A percentile compares a stretch with the other conserved stretches of the same genome.
These are phyloP conservation scores for Cydia pomonella DNA, from an alignment of 1,140 invertebrate genomes.

Conservation along the genomic window DNA sequence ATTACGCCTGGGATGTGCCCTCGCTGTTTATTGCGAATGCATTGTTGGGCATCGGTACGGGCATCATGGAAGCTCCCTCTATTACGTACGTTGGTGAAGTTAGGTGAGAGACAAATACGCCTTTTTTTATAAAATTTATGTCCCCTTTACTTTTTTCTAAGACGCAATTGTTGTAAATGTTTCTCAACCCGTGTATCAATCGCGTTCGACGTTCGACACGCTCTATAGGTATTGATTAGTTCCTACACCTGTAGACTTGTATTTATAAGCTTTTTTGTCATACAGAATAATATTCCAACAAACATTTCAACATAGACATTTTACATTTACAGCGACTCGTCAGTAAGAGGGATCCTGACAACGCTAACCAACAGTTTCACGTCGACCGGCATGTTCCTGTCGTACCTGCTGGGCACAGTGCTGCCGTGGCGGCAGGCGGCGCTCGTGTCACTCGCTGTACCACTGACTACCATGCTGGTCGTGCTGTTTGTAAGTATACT, in stretches of 20 bases:
- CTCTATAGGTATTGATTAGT: too few relatives aligned
- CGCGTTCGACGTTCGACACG: too few relatives aligned
- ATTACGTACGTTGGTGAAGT: constrained; percentile 82
- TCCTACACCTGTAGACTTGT: too few relatives aligned
- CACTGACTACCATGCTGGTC: constrained; percentile 82
- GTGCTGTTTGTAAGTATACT: constrained; percentile 81
- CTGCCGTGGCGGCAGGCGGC: constrained; percentile 84
- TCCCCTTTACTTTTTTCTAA: too few relatives aligned
- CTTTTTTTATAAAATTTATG: background rate
- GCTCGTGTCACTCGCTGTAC: constrained; percentile 83
- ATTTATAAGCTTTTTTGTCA: too few relatives aligned
- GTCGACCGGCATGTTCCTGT: constrained; percentile 84
- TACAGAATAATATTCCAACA: too few relatives aligned
- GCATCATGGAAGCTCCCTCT: constrained; percentile 81
- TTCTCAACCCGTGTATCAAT: too few relatives aligned
- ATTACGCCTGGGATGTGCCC: constrained; percentile 79
- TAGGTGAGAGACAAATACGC: constrained; percentile 54
- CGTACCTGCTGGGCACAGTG: constrained; percentile 84
- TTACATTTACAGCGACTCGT: constrained; percentile 81
- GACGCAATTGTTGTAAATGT: too few relatives aligned
- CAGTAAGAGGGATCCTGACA: constrained; percentile 84
- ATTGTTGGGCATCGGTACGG: constrained; percentile 75
- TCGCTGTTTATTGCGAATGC: constrained; percentile 71
- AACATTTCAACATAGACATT: too few relatives aligned
- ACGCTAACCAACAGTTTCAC: constrained; percentile 84